Conservation (phyloP, 1,140 invertebrate genomes). For the Bombyx mandarina region DNA sequence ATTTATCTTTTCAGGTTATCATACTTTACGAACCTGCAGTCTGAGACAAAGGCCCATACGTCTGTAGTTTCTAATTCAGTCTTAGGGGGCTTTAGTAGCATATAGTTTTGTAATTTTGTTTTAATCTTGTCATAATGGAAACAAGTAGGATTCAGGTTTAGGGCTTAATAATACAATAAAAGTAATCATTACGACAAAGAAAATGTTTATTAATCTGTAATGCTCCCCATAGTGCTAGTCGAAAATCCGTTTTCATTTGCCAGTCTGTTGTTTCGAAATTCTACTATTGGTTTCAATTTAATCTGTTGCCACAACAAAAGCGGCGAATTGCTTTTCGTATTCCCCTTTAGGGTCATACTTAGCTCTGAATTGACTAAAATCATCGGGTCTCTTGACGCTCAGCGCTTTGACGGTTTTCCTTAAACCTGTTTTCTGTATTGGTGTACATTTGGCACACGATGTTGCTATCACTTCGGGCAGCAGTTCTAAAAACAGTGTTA, state of each 20-base stretch:
- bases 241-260: not conserved
- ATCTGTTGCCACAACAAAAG: conserved; percentile 26
- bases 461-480: conserved; percentile 77
- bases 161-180: no score
- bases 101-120: no score
- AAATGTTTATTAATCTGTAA: conserved; percentile 11
- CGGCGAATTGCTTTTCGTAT: conserved; percentile 32
- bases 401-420: conserved; percentile 72
- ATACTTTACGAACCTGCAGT: no score
- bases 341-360: conserved; percentile 42
- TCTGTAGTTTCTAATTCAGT: no score
- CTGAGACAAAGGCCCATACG: no score
- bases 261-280: not conserved
- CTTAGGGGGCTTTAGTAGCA: no score
- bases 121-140: no score
- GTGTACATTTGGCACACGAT: conserved; percentile 77
- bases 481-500: conserved; percentile 64
- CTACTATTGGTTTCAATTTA: conserved; percentile 8
- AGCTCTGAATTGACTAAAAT: conserved; percentile 27
- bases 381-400: conserved; percentile 33
- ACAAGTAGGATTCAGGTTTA: no score
- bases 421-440: conserved; percentile 73
- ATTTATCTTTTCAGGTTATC: no score
- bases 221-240: conserved; percentile 20
- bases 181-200: no score